These are phyloP conservation scores for Globodera rostochiensis DNA, from an alignment of 1,140 invertebrate genomes.

Conservation along the genomic window DNA sequence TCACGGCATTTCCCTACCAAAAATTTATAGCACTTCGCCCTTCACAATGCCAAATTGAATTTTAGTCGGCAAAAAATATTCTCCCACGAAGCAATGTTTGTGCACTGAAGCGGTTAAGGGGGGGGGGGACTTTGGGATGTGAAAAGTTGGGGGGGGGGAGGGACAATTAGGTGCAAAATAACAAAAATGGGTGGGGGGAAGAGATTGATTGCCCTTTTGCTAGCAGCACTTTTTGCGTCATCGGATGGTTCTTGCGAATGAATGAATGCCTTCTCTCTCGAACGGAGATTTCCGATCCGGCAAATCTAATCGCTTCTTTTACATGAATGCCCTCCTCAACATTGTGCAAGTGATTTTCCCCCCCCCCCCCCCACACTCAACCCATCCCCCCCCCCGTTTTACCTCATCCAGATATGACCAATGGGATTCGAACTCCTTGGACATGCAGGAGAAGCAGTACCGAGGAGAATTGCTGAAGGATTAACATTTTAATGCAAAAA, in stretches of 20 bases:
- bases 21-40: conserved; percentile 12
- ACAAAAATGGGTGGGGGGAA: neutral
- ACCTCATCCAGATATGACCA: conserved; percentile 61
- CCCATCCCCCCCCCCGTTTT: neutral
- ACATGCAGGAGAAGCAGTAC: conserved; percentile 61
- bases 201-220: neutral
- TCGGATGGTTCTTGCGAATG: too few relatives aligned
- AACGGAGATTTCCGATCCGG: too few relatives aligned
- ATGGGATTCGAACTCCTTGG: conserved; percentile 56
- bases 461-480: conserved; percentile 47
- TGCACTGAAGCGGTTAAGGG: too few relatives aligned
- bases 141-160: neutral
- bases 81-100: conserved; percentile 2
- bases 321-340: neutral
- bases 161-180: neutral
- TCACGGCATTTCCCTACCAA: conserved; percentile 9
- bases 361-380: neutral
- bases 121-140: neutral
- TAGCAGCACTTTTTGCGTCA: too few relatives aligned
- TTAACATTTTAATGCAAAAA: neutral
- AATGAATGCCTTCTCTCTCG: too few relatives aligned
- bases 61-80: conserved; percentile 10
- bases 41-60: neutral
- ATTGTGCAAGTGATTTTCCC: neutral
- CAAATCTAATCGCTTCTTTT: too few relatives aligned